Evolutionary conservation across 2,113 vertebrate species (phyloP), one percentile per base, ranked within the genome.

Genomic region (Cebidichthys violaceus): DNA sequence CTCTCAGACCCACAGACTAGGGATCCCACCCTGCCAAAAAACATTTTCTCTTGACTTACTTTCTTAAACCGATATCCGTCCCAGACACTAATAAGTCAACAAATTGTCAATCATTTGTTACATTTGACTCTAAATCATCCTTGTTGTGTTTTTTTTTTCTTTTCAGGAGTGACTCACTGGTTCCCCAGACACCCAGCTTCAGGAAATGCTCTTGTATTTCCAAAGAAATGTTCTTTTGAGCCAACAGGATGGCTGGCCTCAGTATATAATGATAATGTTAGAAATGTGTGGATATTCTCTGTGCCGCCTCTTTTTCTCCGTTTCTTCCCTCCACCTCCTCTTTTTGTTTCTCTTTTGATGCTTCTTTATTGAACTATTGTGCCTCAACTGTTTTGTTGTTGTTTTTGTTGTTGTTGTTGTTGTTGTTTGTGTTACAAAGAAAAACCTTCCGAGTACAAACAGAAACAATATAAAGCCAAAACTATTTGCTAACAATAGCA

Each of bases 21-120:
- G 50, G 29, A 81, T 76, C 47, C 41, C 4, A 14, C 11, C 54
- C 4, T 69, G 50, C 75, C 62, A 69, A 64, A 64, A 57, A 29
- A 39, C 33, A 61, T 79, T 85, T 85, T 50, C 41, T 72, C 59
- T 41, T 88, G 68, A 81, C 73, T 76, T 27, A 54, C 39, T 88
- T 81, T 66, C n/a, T 35, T 60, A 33, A 79, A 52, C 17, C 33
- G 2, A 22, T 18, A 4, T 31, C 45, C 0, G 0, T 35, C 13
- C 8, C 20, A 62, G 22, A 72, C 33, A 24, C 4, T 43, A 54
- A 64, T 59, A 47, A 47, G 64, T 17, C n/a, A 52, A 55, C 47
- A 60, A 35, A 8, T 13, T 59, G 50, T 24, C 39, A 22, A 4
- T 43, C 10, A 1, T 9, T 77, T 37, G 76, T n/a, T n/a, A n/a